Conservation (phyloP, 2,888 invertebrate genomes). For the Sphaerophoria taeniata region DNA sequence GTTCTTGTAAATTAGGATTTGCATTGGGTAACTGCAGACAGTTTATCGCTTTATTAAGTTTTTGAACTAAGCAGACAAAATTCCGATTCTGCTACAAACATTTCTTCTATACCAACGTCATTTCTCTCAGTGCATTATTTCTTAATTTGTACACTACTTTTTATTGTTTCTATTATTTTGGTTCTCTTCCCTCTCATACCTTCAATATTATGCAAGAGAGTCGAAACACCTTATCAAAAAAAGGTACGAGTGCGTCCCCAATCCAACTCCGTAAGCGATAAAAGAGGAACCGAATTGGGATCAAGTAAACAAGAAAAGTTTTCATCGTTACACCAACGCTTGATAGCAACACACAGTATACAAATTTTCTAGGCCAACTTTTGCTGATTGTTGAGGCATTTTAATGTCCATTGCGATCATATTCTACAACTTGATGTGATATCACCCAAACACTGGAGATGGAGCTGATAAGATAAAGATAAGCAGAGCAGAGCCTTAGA, state of each 20-base stretch:
- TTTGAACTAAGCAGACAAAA: too few species aligned
- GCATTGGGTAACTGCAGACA: too few species aligned
- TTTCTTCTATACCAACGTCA: not conserved
- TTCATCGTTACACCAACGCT: not conserved
- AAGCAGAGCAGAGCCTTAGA: not conserved
- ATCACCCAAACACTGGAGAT: conserved; percentile 55
- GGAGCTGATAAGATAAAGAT: conserved; percentile 66
- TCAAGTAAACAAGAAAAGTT: conserved; percentile 59
- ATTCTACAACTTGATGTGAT: conserved; percentile 31
- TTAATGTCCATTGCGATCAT: conserved; percentile 51
- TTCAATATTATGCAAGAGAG: conserved; percentile 50
- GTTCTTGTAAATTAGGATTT: too few species aligned
- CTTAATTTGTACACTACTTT: conserved; percentile 6
- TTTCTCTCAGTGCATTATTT: conserved; percentile 10
- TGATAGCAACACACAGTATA: not conserved
- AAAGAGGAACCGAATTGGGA: conserved; percentile 54
- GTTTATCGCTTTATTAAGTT: too few species aligned
- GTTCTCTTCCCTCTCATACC: conserved; percentile 16
- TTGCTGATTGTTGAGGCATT: conserved; percentile 24
- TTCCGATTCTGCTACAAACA: too few species aligned
- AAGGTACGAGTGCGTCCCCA: conserved; percentile 2
- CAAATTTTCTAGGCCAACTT: conserved; percentile 57
- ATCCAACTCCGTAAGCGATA: not conserved
- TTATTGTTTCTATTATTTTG: not conserved
- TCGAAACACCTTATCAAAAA: conserved; percentile 51